phyloP scores from a whole-genome alignment of 2,888 invertebrate genomes.

The Melolontha melolontha region DNA sequence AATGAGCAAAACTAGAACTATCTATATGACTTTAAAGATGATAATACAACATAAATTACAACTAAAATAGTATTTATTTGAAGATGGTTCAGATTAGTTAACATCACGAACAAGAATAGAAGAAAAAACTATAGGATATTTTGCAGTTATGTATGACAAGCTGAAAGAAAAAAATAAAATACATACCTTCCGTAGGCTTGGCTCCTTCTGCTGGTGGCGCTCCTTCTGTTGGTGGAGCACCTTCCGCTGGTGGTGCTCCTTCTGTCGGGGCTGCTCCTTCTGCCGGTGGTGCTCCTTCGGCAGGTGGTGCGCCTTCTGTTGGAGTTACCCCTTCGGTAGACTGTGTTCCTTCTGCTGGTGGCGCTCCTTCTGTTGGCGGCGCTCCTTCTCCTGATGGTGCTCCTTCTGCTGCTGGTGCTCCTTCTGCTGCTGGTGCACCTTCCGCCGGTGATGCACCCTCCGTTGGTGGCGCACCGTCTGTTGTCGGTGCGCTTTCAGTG shows the following conservation, averaged over 20 bases:
- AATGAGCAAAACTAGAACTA: too few species aligned
- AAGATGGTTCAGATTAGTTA: too few species aligned
- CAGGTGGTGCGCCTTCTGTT: constrained; percentile 56
- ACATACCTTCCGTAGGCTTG: constrained; percentile 56
- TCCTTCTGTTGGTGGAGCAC: constrained; percentile 48
- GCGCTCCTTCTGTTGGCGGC: constrained; percentile 52
- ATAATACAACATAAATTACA: too few species aligned
- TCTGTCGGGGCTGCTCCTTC: constrained; percentile 60
- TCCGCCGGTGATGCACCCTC: constrained; percentile 56
- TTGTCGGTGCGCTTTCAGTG: constrained; percentile 59
- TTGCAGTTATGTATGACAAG: too few species aligned
- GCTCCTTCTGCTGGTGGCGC: constrained; percentile 53
- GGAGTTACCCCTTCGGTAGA: constrained; percentile 56
- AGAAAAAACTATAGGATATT: too few species aligned
- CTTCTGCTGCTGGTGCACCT: constrained; percentile 58
- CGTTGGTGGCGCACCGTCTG: constrained; percentile 53
- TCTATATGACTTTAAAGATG: constrained; percentile 46
- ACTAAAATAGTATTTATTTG: too few species aligned
- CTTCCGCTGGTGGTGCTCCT: constrained; percentile 55
- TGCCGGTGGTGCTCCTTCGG: constrained; percentile 58
- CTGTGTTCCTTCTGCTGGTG: constrained; percentile 56
- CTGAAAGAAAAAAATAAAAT: too few species aligned
- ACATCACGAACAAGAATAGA: too few species aligned
- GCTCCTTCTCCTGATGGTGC: constrained; percentile 59
- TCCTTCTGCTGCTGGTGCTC: constrained; percentile 57